Conservation (phyloP, 2,797 vertebrate genomes). For the Pterois miles region DNA sequence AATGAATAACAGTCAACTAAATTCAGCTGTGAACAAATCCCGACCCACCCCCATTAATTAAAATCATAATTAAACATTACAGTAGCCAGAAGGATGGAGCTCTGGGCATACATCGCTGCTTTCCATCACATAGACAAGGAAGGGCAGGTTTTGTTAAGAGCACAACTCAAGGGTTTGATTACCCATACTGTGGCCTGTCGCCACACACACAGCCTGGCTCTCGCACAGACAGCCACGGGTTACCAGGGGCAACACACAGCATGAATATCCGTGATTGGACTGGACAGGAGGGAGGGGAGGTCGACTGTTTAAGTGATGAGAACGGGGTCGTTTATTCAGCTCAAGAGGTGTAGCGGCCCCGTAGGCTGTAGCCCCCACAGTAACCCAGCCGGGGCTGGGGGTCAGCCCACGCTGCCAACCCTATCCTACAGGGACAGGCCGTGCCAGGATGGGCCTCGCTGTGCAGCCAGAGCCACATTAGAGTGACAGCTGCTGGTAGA, state of each 20-base stretch:
- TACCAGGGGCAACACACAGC: conserved; percentile 66
- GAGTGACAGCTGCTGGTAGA: conserved; percentile 78
- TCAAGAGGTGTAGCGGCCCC: conserved; percentile 62
- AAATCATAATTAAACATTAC: conserved; percentile 76
- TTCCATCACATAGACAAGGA: conserved; percentile 59
- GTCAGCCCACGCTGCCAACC: conserved; percentile 56
- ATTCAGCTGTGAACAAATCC: conserved; percentile 51
- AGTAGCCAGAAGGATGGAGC: conserved; percentile 63
- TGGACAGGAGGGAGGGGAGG: conserved; percentile 64
- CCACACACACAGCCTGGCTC: conserved; percentile 48
- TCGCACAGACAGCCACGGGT: conserved; percentile 45
- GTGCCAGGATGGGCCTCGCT: conserved; percentile 36
- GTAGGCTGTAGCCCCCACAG: conserved; percentile 30
- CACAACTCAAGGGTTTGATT: conserved; percentile 70
- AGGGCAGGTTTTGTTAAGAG: conserved; percentile 69
- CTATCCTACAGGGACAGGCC: conserved; percentile 62
- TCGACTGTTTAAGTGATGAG: conserved; percentile 68
- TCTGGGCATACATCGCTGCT: conserved; percentile 45
- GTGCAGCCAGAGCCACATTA: conserved; percentile 55
- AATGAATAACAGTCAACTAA: conserved; percentile 63
- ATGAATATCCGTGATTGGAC: conserved; percentile 68
- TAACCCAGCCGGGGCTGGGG: conserved; percentile 45
- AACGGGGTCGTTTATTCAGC: conserved; percentile 64
- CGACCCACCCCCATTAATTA: conserved; percentile 68
- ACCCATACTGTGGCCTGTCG: conserved; percentile 55